phyloP scores from a whole-genome alignment of 1,140 invertebrate species.

The Diorhabda carinulata region DNA sequence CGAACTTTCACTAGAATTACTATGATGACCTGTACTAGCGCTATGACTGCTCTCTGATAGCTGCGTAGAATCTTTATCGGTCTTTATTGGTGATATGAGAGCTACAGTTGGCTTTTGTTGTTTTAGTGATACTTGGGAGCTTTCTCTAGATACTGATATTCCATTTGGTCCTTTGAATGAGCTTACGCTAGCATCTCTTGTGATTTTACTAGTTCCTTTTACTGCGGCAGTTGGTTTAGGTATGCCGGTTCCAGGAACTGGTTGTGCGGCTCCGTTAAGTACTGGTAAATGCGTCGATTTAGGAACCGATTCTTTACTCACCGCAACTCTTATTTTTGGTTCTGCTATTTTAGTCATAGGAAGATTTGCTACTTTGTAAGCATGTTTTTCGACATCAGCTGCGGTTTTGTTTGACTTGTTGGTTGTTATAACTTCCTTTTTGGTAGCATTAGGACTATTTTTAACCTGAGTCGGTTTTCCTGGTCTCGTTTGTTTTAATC shows the following conservation, averaged over 20 bases:
- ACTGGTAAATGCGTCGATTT: conserved; percentile 18
- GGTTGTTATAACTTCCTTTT: conserved; percentile 35
- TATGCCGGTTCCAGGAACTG: conserved; percentile 59
- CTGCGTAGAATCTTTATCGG: conserved; percentile 31
- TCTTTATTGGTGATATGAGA: conserved; percentile 70
- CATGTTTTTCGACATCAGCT: conserved; percentile 44
- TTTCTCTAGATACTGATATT: conserved; percentile 35
- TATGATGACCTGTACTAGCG: conserved; percentile 55
- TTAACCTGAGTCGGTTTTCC: conserved; percentile 25
- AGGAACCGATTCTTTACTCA: conserved; percentile 24
- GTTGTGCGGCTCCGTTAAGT: conserved; percentile 12
- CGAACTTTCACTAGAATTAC: conserved; percentile 60
- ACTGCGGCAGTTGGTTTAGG: conserved; percentile 87
- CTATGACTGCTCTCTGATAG: conserved; percentile 39
- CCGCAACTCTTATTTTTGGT: conserved; percentile 39
- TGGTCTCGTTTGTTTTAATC: conserved; percentile 40
- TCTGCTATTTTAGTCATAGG: conserved; percentile 40
- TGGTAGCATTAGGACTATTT: conserved; percentile 38
- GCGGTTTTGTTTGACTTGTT: conserved; percentile 33
- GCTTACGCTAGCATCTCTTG: conserved; percentile 27
- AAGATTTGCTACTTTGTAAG: conserved; percentile 41
- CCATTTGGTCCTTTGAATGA: conserved; percentile 28
- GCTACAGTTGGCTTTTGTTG: conserved; percentile 59
- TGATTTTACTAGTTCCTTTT: conserved; percentile 72
- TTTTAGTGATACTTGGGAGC: conserved; percentile 38